These are phyloP conservation scores for Ferdinandea cuprea DNA, from an alignment of 2,888 invertebrate genomes.

Conservation along the genomic window DNA sequence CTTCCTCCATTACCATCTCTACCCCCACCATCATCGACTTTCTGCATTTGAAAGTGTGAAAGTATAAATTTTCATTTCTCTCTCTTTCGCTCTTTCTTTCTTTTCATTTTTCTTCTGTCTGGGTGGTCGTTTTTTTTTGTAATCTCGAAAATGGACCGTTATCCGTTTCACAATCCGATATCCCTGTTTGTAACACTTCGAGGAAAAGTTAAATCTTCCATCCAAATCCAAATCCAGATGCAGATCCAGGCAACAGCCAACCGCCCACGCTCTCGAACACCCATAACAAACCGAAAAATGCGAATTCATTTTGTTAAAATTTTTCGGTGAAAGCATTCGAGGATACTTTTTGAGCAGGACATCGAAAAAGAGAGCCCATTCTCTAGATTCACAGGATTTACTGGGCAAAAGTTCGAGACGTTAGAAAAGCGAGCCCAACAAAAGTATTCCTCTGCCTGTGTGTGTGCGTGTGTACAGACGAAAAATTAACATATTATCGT, in stretches of 20 bases:
- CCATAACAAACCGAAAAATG: conserved; percentile 47
- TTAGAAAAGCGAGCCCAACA: conserved; percentile 4
- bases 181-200: conserved; percentile 48
- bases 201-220: conserved; percentile 48
- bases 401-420: conserved; percentile 34
- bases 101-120: not conserved
- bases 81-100: conserved; percentile 2
- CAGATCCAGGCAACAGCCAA: too few species aligned
- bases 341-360: conserved; percentile 14
- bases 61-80: conserved; percentile 54
- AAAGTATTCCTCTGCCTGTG: conserved; percentile 34
- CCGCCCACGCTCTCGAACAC: conserved; percentile 2
- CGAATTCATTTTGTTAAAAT: conserved; percentile 52
- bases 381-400: conserved; percentile 45
- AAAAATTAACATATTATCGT: conserved; percentile 63
- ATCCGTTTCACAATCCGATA: conserved; percentile 62
- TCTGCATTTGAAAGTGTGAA: conserved; percentile 42
- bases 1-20: too few species aligned
- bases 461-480: too few species aligned
- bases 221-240: not conserved
- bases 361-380: conserved; percentile 3
- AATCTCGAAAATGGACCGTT: conserved; percentile 58
- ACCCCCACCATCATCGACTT: conserved; percentile 1
- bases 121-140: conserved; percentile 41
- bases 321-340: conserved; percentile 41